Evolutionary conservation across 2,113 vertebrate species (phyloP), one percentile per base, ranked within the genome.

Genomic region (Nerophis ophidion): DNA sequence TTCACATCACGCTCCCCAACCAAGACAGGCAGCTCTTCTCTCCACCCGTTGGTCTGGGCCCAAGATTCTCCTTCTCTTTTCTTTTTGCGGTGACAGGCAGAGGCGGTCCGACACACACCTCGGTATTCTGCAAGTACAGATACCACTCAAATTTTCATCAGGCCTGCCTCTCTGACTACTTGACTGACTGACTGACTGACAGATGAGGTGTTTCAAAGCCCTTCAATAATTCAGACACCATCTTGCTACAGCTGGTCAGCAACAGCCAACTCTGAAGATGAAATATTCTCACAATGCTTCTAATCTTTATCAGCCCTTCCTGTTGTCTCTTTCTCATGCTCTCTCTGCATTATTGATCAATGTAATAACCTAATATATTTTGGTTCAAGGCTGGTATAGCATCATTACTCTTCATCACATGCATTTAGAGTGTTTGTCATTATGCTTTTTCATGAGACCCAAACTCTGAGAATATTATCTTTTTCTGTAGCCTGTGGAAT

Each of bases 211-310:
- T 74, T 83, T 80, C 65, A 72, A 72, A 80, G 74, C 35, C 61
- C 65, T 76, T 88, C 77, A 83, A 82, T 89, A 87, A 89, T 89
- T 87, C 73, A 86, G 54, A 70, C 63, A 36, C 51, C n/a, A 7
- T 68, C 75, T 77, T 71, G 61, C 60, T 76, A 65, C 61, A 6
- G 40, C 60, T 52, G 17, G 68, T 64, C 57, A 14, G n/a, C 73
- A 77, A 68, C 66, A 63, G 67, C 63, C 55, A 54, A 59, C 57
- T 67, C 38, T 54, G 51, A 72, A 75, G 61, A 73, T 65, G 63
- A 60, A 58, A 65, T 75, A 47, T 48, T 62, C 72, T 72, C 79
- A 63, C 68, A 69, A 63, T 63, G 79, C 69, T 66, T 74, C 74
- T 85, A 70, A 80, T 84, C 77, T 77, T 80, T 66, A 83, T 84